Conservation (phyloP, 2,797 vertebrate species). For the Phrynocephalus vlangalii region DNA sequence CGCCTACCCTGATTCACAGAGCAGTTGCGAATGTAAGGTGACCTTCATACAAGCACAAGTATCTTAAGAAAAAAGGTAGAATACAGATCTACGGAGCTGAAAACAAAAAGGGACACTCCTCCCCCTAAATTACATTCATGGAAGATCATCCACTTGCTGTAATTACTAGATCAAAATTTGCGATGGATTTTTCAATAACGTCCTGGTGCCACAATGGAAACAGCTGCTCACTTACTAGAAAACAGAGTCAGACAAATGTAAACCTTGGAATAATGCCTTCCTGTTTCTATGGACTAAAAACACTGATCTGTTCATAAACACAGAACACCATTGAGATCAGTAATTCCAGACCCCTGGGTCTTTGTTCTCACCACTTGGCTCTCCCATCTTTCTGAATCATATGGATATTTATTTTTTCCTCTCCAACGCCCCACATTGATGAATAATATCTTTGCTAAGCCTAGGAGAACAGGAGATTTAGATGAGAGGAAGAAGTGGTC, state of each 20-base stretch:
- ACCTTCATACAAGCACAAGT: not conserved
- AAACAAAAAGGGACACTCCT: not conserved
- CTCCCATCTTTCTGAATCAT: not conserved
- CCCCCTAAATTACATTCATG: not conserved
- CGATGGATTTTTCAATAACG: not conserved
- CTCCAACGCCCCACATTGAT: no score
- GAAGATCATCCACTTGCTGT: rapidly evolving
- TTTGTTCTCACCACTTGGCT: rapidly evolving
- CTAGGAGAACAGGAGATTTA: not conserved
- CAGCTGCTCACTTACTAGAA: constrained; percentile 32
- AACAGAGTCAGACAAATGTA: constrained; percentile 13
- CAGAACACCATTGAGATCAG: not conserved
- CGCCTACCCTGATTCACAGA: not conserved
- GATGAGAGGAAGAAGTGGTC: rapidly evolving
- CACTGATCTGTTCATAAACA: no score
- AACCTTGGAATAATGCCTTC: constrained; percentile 29
- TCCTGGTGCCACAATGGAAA: not conserved
- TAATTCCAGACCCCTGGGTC: not conserved
- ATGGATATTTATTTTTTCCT: not conserved
- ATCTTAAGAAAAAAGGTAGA: not conserved
- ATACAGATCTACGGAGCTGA: not conserved
- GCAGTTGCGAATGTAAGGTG: not conserved
- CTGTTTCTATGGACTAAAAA: constrained; percentile 25
- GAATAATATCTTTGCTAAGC: not conserved
- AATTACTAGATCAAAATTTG: rapidly evolving